Base-by-base conservation (phyloP, 2,113 vertebrate species). In the Takifugu bimaculatus region DNA sequence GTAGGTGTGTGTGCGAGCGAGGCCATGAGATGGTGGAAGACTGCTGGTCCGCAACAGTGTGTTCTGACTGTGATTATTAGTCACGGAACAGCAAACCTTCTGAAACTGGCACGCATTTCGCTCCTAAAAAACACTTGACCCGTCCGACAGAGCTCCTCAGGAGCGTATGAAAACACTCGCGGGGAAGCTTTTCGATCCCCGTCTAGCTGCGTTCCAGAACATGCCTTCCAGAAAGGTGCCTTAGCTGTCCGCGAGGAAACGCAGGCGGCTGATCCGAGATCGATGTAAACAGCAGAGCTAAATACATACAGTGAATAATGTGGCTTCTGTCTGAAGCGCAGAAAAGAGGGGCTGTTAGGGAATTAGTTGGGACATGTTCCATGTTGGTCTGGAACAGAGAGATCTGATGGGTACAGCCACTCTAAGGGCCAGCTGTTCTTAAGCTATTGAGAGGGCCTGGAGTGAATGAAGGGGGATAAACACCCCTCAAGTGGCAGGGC, bases 401-500 rank as follows among this genome's bases (percentile, higher is more conserved):
- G 64, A 78, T 77, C 77, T 81, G 87, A 82, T 82, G 80, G 82
- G 79, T 82, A 84, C 82, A 82, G 73, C 58, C 74, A 83, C 81
- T 78, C 83, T 52, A 54, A 77, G 72, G 81, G 72, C 82, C 85
- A 87, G 87, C 88, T 88, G 88, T 88, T 85, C 82, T 75, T 78
- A 51, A 72, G 71, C 87, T 84, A 83, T 87, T 83, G 82, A 85
- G 74, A 60, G 50, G 67, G 68, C 66, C 71, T 65, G 67, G 54
- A 75, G 73, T 83, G 80, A 86, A 84, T 80, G 79, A 84, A 75
- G 79, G 77, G 80, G 73, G 84, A 79, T 87, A 88, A 88, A 87
- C 82, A 88, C 81, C 80, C 72, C 77, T 85, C 84, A 88, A 89
- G 85, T 89, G 85, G 80, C 79, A 79, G 82, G 56, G 82, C 83